Evolutionary conservation across 2,797 vertebrate genomes (phyloP).

Genomic region (Bovichtus variegatus): DNA sequence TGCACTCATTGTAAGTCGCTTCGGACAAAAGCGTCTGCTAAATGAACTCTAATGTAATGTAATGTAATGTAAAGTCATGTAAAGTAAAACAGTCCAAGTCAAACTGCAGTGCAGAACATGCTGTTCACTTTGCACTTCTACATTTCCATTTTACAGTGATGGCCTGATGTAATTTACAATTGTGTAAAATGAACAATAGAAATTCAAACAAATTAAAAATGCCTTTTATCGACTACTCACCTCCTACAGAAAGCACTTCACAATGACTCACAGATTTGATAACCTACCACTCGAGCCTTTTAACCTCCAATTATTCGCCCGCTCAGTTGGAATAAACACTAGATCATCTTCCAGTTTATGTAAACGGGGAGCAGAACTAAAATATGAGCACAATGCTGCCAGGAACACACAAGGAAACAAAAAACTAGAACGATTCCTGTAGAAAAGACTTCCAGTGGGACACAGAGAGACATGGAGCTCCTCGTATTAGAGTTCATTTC

Average conservation of each 20-base stretch:
- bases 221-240: constrained; percentile 16
- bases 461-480: no score
- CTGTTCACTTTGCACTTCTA: background rate
- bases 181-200: background rate
- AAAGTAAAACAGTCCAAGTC: background rate
- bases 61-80: no score
- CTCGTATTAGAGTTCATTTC: background rate
- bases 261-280: constrained; percentile 52
- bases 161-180: background rate
- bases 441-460: no score
- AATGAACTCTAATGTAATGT: no score
- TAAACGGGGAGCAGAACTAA: no score
- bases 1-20: no score
- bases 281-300: constrained; percentile 13
- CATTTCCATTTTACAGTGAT: background rate
- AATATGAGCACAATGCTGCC: no score
- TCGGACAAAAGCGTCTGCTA: no score
- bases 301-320: background rate
- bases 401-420: no score
- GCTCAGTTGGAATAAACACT: background rate
- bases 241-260: constrained; percentile 29
- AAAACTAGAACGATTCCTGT: no score
- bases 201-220: constrained; percentile 26
- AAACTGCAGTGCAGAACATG: background rate
- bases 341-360: background rate